phyloP scores from a whole-genome alignment of 2,888 invertebrate genomes.

The Drosophila gaucha region DNA sequence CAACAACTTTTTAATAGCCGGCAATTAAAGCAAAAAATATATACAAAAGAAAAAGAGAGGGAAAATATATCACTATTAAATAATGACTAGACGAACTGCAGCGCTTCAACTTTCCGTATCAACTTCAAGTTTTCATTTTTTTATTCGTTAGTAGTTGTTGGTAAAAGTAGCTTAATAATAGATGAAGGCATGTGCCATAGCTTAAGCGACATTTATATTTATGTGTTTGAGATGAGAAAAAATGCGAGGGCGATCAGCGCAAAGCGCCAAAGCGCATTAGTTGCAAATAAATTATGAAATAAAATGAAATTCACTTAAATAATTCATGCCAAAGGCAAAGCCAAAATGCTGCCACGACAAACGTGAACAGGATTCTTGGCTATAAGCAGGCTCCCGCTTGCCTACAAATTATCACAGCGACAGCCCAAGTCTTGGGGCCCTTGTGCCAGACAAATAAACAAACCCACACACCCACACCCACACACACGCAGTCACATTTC shows the following conservation, averaged over 20 bases:
- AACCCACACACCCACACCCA: slow-evolving; percentile 13
- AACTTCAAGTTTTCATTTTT: background rate
- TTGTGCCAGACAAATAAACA: slow-evolving; percentile 52
- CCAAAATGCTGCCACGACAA: slow-evolving; percentile 28
- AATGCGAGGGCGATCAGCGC: slow-evolving; percentile 57
- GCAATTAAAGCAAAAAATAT: slow-evolving; percentile 55
- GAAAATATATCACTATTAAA: slow-evolving; percentile 37
- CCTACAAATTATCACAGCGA: slow-evolving; percentile 68
- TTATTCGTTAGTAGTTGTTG: slow-evolving; percentile 10
- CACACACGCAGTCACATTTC: slow-evolving; percentile 1
- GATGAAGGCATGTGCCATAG: slow-evolving; percentile 56
- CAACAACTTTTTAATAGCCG: slow-evolving; percentile 73
- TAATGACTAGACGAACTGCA: slow-evolving; percentile 8
- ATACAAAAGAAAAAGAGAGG: slow-evolving; percentile 5
- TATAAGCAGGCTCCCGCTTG: slow-evolving; percentile 51
- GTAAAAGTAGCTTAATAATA: slow-evolving; percentile 57
- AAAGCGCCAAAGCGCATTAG: slow-evolving; percentile 63
- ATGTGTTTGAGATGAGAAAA: slow-evolving; percentile 51
- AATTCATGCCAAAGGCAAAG: slow-evolving; percentile 61
- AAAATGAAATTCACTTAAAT: slow-evolving; percentile 74
- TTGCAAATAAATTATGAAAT: slow-evolving; percentile 68
- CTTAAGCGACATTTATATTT: slow-evolving; percentile 62
- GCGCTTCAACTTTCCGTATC: slow-evolving; percentile 2
- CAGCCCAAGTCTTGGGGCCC: slow-evolving; percentile 35
- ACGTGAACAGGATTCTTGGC: slow-evolving; percentile 56